Evolutionary conservation across 1,140 invertebrate species (phyloP), one percentile per base, ranked within the genome.

Genomic region (Triops cancriformis): DNA sequence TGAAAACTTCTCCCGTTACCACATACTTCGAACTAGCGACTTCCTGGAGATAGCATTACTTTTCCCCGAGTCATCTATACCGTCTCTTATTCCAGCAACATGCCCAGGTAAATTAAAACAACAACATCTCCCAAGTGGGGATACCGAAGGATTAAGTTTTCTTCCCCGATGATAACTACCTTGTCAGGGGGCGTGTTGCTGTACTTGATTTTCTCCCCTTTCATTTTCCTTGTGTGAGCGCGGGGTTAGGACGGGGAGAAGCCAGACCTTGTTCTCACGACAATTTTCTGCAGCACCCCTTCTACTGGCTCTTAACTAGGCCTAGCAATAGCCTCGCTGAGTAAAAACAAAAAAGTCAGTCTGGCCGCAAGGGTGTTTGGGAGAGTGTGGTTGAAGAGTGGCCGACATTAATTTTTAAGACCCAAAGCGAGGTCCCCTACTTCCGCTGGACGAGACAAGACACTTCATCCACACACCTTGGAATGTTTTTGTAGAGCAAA

Each of bases 371-470:
- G 51, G 18, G 51, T 64, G 14, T 64, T 64, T 64, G 9, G 10
- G 51, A 64, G 14, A 64, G 23, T 64, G 51, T 14, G 51, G 51
- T 64, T 64, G 14, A 37, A 37, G 51, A 64, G 51, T 64, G 51
- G 51, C 51, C 51, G 51, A 64, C 51, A 64, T 64, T 64, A 64
- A n/a, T 64, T 64, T 64, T 64, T n/a, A 64, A 1, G 23, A 23
- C 51, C 51, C 51, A 64, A 23, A 64, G 9, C 10, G 23, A 64
- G 23, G 51, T 64, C 51, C 51, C 51, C 14, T 64, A 64, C 51
- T 64, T 64, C 51, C 51, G 51, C 51, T 64, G 51, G 51, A 64
- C 51, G 14, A 64, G 51, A 64, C 51, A 64, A 64, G 10, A 64
- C 51, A 64, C 51, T 23, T 64, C 23, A 14, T 64, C 23, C 51